A percentile compares a stretch with the other conserved stretches of the same genome.
Conservation (phyloP, 2,888 invertebrate species). For the Campaea margaritaria region DNA sequence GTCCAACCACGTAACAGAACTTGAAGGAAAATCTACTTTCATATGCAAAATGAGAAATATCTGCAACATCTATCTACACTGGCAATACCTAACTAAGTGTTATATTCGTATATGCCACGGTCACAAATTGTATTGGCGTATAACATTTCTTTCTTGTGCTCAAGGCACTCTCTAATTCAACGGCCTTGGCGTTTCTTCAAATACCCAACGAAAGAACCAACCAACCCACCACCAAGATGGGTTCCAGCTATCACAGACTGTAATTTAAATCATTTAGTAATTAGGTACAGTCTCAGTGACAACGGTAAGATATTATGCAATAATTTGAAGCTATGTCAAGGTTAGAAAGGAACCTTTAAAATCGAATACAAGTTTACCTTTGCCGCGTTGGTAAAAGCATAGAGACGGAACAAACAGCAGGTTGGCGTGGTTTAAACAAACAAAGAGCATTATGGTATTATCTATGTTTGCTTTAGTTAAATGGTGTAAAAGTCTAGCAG, state of each 20-base stretch:
- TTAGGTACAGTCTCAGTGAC: neutral
- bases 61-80: neutral
- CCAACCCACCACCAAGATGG: too few relatives aligned
- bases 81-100: neutral
- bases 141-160: too few relatives aligned
- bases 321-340: conserved; percentile 19
- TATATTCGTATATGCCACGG: too few relatives aligned
- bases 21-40: conserved; percentile 17
- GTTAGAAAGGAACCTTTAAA: conserved; percentile 15
- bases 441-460: too few relatives aligned
- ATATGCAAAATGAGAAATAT: conserved; percentile 6
- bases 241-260: neutral
- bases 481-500: too few relatives aligned
- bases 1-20: conserved; percentile 27
- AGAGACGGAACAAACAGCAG: neutral
- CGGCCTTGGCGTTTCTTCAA: too few relatives aligned
- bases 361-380: conserved; percentile 21
- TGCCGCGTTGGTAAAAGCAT: neutral
- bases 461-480: too few relatives aligned
- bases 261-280: too few relatives aligned
- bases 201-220: too few relatives aligned
- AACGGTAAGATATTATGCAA: conserved; percentile 13
- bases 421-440: too few relatives aligned
- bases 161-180: too few relatives aligned
- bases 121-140: too few relatives aligned